These are phyloP conservation scores for Tenebrio molitor DNA, from an alignment of 1,140 invertebrate species.

Conservation along the genomic window DNA sequence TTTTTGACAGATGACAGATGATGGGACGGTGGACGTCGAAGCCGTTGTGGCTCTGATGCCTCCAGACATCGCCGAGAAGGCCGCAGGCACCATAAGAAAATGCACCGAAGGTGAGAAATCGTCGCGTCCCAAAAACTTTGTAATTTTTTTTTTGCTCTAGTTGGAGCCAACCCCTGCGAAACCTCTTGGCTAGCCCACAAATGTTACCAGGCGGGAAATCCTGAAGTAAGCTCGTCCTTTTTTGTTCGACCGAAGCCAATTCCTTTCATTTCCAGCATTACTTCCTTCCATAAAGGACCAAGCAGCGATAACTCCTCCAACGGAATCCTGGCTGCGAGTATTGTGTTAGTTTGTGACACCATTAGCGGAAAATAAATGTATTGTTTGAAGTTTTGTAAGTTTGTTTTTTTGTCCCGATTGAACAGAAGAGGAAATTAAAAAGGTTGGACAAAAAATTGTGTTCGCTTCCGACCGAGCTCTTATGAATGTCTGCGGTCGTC, in stretches of 20 bases:
- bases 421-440: no score
- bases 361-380: no score
- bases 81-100: constrained; percentile 50
- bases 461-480: no score
- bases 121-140: no score
- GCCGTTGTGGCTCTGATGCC: constrained; percentile 59
- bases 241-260: no score
- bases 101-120: constrained; percentile 58
- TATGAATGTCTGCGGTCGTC: no score
- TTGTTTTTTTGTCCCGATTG: no score
- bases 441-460: no score
- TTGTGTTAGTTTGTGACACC: no score
- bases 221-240: constrained; percentile 38
- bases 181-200: constrained; percentile 55
- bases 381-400: no score
- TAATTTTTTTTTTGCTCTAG: constrained; percentile 51
- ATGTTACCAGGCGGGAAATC: constrained; percentile 51
- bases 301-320: not conserved
- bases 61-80: constrained; percentile 49
- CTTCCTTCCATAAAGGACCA: constrained; percentile 46
- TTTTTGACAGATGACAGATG: constrained; percentile 3
- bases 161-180: constrained; percentile 55
- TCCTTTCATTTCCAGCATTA: no score
- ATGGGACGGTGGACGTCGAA: constrained; percentile 58
- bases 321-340: no score